A percentile compares a stretch with the other conserved stretches of the same genome.
These are phyloP conservation scores for Luffia ferchaultella DNA, from an alignment of 2,888 invertebrate genomes.

Conservation along the genomic window DNA sequence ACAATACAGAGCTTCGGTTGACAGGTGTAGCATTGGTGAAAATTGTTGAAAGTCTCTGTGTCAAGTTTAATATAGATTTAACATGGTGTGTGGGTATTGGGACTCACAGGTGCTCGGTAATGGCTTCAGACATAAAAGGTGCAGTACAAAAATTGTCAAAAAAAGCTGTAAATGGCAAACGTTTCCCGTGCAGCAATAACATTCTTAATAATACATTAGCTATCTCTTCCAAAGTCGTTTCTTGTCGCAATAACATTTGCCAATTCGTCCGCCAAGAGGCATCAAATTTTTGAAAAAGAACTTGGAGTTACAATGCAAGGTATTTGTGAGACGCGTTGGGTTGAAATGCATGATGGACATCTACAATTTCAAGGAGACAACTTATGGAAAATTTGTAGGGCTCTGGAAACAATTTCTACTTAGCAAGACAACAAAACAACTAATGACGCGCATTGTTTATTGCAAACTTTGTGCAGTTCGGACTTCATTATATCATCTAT, in stretches of 20 bases:
- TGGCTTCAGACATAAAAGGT: slow-evolving; percentile 22
- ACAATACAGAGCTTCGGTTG: slow-evolving; percentile 11
- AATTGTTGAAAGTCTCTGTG: slow-evolving; percentile 14
- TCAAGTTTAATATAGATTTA: slow-evolving; percentile 17
- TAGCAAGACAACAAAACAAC: slow-evolving; percentile 18
- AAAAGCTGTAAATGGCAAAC: slow-evolving; percentile 16
- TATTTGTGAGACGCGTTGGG: slow-evolving; percentile 15
- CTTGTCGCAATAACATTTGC: slow-evolving; percentile 13
- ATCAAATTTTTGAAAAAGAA: slow-evolving; percentile 13
- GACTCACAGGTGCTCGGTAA: slow-evolving; percentile 23
- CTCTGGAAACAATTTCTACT: slow-evolving; percentile 13
- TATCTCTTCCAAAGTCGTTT: slow-evolving; percentile 11
- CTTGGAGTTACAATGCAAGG: slow-evolving; percentile 11
- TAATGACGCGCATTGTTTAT: slow-evolving; percentile 15
- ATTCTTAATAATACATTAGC: slow-evolving; percentile 19
- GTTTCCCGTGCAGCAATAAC: slow-evolving; percentile 21
- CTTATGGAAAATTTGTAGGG: slow-evolving; percentile 14
- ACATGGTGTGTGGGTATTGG: slow-evolving; percentile 16
- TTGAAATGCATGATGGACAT: slow-evolving; percentile 16
- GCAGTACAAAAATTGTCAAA: slow-evolving; percentile 20
- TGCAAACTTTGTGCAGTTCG: slow-evolving; percentile 11
- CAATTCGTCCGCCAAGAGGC: slow-evolving; percentile 18
- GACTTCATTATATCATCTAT: slow-evolving; percentile 18
- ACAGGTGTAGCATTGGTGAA: slow-evolving; percentile 16
- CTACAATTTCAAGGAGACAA: slow-evolving; percentile 16